Base-by-base conservation (phyloP, 53 echinoderm and acorn worm genomes). In the Pentamera pediparva region DNA sequence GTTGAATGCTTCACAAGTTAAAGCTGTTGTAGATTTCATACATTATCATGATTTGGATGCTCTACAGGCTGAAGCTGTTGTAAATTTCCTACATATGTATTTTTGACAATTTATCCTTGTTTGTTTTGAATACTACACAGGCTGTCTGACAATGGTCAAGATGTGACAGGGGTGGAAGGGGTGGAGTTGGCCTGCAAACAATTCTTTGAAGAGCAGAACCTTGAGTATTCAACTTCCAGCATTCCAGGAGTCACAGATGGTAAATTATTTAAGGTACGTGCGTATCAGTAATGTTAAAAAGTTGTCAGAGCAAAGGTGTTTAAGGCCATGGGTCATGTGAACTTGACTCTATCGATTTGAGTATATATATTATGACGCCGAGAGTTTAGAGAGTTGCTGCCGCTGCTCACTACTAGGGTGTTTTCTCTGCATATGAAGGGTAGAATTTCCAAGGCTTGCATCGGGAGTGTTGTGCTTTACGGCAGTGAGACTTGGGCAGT, bases 251-350 rank as follows among this genome's bases (percentile, higher is more conserved):
- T 70, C 20, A 31, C 71, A 52, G 8, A 51, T 70, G 71, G 71
- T n/a, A 70, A 70, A 70, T 33, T 70, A 18, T 70, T 70, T 25
- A 70, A 49, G n/a, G 71, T 70, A 50, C 48, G 71, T 50, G 9
- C n/a, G 0, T 12, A 9, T 24, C 35, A 19, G 15, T 52, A n/a
- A n/a, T n/a, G n/a, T n/a, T n/a, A n/a, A n/a, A n/a, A n/a, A n/a
- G n/a, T n/a, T n/a, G n/a, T n/a, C n/a, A n/a, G n/a, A n/a, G n/a
- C n/a, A n/a, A n/a, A n/a, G n/a, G n/a, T n/a, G n/a, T n/a, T n/a
- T n/a, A n/a, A n/a, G n/a, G n/a, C n/a, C n/a, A n/a, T n/a, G n/a
- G n/a, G n/a, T n/a, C n/a, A n/a, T n/a, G n/a, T n/a, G n/a, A n/a
- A n/a, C n/a, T n/a, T n/a, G n/a, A n/a, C n/a, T n/a, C n/a, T n/a